Base-by-base conservation (phyloP, 2,113 vertebrate species). In the Athene noctua region DNA sequence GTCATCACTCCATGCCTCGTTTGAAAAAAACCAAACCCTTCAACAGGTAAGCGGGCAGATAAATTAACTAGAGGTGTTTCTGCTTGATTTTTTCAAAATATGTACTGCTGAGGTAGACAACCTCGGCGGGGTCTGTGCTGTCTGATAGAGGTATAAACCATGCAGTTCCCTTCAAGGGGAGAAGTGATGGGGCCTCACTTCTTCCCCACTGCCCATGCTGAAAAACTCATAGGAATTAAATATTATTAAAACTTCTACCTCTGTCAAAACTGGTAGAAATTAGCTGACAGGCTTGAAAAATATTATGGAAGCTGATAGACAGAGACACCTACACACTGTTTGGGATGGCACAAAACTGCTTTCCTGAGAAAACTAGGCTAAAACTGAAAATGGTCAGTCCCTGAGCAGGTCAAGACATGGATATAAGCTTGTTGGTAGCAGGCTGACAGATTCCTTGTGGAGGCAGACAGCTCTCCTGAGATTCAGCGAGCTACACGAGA, bases 301-400 rank as follows among this genome's bases (percentile, higher is more conserved):
- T 78, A 42, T 83, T 77, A 58, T 22, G 38, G 88, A 61, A 96
- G 66, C 80, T 78, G 94, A 74, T 78, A 92, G 92, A 88, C 91
- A 58, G 75, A 93, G 51, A 84, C 88, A 73, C 86, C 92, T 91
- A 92, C 86, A 59, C 65, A 9, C 20, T 84, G 23, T 55, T 62
- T 66, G 2, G 0, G 46, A 66, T 66, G 71, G 72, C 59, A 58
- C 51, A 90, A 75, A 88, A 40, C 59, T 16, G n/a, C 23, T 70
- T 73, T 63, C 34, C 72, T 1, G 2, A 57, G 22, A 79, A 84
- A 71, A 6, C 4, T 27, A 30, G 34, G 44, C 68, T 92, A 47
- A 58, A 89, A 81, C 55, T 42, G 10, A 63, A 95, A 94, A 42
- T 0, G 68, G 86, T 40, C 89, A 94, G 67, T 65, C 27, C 59